Percentiles rank a stretch among this genome's conserved stretches.
phyloP scores from a whole-genome alignment of 2,888 invertebrate species.

The Pterostichus madidus region DNA sequence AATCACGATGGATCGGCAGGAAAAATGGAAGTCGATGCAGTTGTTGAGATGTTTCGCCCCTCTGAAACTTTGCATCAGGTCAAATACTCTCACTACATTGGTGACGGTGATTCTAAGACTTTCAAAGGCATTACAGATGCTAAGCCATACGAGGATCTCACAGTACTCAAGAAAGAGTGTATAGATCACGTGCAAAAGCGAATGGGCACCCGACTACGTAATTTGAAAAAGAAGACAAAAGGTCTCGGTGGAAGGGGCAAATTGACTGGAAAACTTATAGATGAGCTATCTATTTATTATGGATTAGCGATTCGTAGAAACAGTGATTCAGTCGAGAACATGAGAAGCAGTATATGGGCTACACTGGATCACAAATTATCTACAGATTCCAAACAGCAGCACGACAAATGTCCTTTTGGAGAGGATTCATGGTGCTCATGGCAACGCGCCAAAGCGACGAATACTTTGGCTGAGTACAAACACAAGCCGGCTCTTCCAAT shows the following conservation, averaged over 20 bases:
- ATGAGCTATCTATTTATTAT: no score
- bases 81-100: conserved; percentile 68
- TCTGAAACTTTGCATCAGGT: conserved; percentile 67
- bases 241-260: no score
- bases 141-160: conserved; percentile 62
- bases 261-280: no score
- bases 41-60: conserved; percentile 68
- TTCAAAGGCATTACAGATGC: conserved; percentile 66
- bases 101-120: conserved; percentile 68
- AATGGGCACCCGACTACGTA: conserved; percentile 66
- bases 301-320: no score
- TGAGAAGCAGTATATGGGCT: no score
- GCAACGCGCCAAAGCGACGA: background rate
- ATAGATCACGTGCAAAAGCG: conserved; percentile 67
- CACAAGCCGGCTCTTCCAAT: no score
- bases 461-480: no score
- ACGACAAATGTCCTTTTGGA: no score
- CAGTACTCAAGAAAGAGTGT: conserved; percentile 64
- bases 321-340: no score
- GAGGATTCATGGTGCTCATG: no score
- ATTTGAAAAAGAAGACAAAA: conserved; percentile 62
- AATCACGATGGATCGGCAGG: conserved; percentile 69
- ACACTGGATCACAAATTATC: no score
- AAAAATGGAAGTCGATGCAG: conserved; percentile 70
- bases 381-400: no score